A percentile compares a stretch with the other conserved stretches of the same genome.
Conservation (phyloP, 2,888 invertebrate species). For the Sceliomorpha sp. region DNA sequence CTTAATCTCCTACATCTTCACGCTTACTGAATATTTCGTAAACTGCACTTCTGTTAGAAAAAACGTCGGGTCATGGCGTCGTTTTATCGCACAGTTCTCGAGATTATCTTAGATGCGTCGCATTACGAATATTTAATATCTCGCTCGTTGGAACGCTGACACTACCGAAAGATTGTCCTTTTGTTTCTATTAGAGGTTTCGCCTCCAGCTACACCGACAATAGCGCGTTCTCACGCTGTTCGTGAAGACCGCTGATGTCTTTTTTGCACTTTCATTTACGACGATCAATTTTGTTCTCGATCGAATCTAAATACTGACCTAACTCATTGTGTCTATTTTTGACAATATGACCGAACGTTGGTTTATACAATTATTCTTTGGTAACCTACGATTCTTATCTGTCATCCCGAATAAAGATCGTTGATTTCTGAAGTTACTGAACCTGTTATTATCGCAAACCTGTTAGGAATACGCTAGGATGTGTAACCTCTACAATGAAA, state of each 20-base stretch:
- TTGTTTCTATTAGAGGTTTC: constrained; percentile 10
- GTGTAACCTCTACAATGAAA: too few species aligned
- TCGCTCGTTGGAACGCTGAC: constrained; percentile 8
- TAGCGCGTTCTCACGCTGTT: constrained; percentile 25
- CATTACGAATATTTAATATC: constrained; percentile 53
- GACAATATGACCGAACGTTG: too few species aligned
- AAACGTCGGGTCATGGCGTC: constrained; percentile 24
- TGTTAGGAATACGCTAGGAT: too few species aligned
- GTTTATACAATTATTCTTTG: too few species aligned
- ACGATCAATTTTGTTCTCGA: constrained; percentile 23
- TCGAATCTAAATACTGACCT: constrained; percentile 5
- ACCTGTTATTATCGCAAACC: too few species aligned
- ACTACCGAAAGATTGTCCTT: constrained; percentile 42
- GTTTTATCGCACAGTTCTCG: constrained; percentile 36
- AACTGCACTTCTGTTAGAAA: constrained; percentile 28
- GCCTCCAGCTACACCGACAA: constrained; percentile 28
- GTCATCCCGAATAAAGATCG: too few species aligned
- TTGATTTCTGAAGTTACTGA: too few species aligned
- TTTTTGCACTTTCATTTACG: constrained; percentile 35
- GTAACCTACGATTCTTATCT: too few species aligned
- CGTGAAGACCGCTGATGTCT: background rate
- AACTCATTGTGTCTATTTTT: background rate
- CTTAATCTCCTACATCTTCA: constrained; percentile 44
- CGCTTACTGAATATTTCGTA: constrained; percentile 38
- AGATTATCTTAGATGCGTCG: constrained; percentile 38